Evolutionary conservation across 2,888 invertebrate species (phyloP).

Genomic region (Eucera pruinosa): DNA sequence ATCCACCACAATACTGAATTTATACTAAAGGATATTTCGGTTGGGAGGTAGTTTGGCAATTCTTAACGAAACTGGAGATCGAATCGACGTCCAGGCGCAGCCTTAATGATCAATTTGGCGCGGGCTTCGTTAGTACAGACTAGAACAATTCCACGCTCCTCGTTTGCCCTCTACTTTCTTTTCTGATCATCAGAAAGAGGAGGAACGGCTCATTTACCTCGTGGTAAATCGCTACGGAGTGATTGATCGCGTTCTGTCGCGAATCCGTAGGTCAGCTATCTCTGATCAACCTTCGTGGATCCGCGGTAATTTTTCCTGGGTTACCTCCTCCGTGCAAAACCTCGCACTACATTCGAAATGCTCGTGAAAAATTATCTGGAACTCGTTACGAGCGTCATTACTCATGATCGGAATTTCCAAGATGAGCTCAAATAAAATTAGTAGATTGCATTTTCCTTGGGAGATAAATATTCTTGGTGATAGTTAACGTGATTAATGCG

Average conservation of each 20-base stretch:
- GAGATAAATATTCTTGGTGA: not conserved
- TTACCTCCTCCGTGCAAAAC: not conserved
- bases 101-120: slow-evolving; percentile 22
- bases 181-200: slow-evolving; percentile 18
- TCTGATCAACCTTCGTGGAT: slow-evolving; percentile 25
- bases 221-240: slow-evolving; percentile 25
- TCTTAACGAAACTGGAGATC: no score
- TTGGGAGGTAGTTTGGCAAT: no score
- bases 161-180: slow-evolving; percentile 15
- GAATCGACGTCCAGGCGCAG: no score
- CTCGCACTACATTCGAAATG: not conserved
- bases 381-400: slow-evolving; percentile 9
- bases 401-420: not conserved
- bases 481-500: not conserved
- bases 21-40: no score
- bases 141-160: slow-evolving; percentile 15
- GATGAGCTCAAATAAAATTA: not conserved
- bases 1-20: no score
- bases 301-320: slow-evolving; percentile 27
- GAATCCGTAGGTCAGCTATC: slow-evolving; percentile 37
- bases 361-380: slow-evolving; percentile 29
- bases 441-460: not conserved
- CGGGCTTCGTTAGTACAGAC: slow-evolving; percentile 12
- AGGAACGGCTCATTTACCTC: slow-evolving; percentile 22
- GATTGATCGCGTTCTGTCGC: slow-evolving; percentile 47